Conservation (phyloP, 2,888 invertebrate species). For the Apodemia duryi region DNA sequence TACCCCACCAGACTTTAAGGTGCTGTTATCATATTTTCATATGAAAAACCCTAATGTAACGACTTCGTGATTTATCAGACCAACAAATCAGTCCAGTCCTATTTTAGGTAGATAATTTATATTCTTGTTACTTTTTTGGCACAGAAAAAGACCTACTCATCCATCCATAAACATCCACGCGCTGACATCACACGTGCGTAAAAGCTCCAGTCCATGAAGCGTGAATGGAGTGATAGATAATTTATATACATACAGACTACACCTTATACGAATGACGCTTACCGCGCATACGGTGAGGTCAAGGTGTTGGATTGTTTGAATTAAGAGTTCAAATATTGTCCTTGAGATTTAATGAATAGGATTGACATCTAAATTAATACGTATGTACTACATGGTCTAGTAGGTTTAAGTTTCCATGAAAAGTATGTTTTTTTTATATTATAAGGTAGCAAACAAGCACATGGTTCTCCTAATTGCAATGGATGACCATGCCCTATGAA, state of each 20-base stretch:
- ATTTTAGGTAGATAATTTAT: not conserved
- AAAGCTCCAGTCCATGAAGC: conserved; percentile 10
- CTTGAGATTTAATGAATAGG: conserved; percentile 2
- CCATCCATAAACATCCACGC: not conserved
- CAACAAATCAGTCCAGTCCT: not conserved
- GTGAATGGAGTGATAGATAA: conserved; percentile 3
- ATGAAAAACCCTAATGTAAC: too few species aligned
- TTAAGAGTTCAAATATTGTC: not conserved
- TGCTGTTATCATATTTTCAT: too few species aligned
- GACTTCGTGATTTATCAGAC: too few species aligned
- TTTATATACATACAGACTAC: not conserved
- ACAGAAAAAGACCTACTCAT: not conserved
- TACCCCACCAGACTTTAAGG: too few species aligned
- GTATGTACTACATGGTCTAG: too few species aligned
- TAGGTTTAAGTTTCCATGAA: too few species aligned
- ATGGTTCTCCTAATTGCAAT: too few species aligned
- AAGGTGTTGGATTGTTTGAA: conserved; percentile 4
- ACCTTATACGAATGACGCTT: not conserved
- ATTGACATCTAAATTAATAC: not conserved
- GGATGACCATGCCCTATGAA: too few species aligned
- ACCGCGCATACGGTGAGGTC: not conserved
- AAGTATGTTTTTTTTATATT: too few species aligned
- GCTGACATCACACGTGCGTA: conserved; percentile 4
- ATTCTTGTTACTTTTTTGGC: not conserved
- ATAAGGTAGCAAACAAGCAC: too few species aligned